Evolutionary conservation across 2,888 invertebrate species (phyloP), one percentile per base, ranked within the genome.

Genomic region (Eilema griseolum): DNA sequence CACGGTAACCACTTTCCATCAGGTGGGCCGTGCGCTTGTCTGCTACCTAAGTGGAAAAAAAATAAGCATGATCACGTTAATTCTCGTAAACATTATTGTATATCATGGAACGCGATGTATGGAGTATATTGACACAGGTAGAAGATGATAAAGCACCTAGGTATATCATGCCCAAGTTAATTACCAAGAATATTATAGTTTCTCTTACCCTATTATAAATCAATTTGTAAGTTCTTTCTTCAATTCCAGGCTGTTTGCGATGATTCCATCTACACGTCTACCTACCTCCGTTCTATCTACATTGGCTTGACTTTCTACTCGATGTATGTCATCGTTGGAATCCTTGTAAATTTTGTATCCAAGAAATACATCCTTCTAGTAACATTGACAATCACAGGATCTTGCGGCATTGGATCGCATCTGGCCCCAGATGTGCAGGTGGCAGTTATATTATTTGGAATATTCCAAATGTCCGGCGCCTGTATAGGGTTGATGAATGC

Each of bases 261-360:
- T 28, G 93, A 95, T 23, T 90, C 93, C 0, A 95, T 97, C 74
- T 96, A 97, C 83, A 89, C 95, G 0, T 90, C 92, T 0, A 97
- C 97, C 3, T 97, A 97, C 83, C 90, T 96, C 80, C 96, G 96
- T 67, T 96, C 97, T 52, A 95, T 97, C 75, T 95, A 96, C 74
- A 96, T 97, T 79, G 97, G 97, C 0, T 91, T 95, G 0, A 95
- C 96, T 7, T 97, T 97, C 83, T 95, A 96, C 52, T 83, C 96
- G 1, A 96, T 97, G 84, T 97, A 97, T 85, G 82, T 97, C 46
- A 81, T 96, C 20, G 97, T 97, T 28, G 96, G 97, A 7, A 96
- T 96, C 82, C 90, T 97, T 0, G 96, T 95, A 1, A 94, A 94
- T 86, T 85, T 88, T 61, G 73, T 94, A n/a, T 93, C 93, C 26